Evolutionary conservation across 64 coral and sea anemone genomes (phyloP).

Genomic region (Stichodactyla mertensii): DNA sequence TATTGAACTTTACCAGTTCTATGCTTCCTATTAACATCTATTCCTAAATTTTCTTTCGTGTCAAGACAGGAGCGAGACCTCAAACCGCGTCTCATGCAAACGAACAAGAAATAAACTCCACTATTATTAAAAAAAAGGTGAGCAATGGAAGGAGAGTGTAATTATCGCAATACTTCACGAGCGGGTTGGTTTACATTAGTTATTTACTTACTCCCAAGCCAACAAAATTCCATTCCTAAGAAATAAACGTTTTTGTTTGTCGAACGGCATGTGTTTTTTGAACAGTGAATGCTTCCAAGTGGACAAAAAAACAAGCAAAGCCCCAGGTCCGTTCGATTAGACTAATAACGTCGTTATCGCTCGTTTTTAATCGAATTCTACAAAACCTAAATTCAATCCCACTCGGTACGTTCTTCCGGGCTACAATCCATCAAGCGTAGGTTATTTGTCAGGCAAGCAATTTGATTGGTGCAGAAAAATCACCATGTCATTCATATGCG

Average conservation of each 20-base stretch:
- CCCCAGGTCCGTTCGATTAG: background rate
- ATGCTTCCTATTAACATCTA: too few species aligned
- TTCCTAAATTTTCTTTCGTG: background rate
- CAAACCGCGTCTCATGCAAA: background rate
- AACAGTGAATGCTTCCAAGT: background rate
- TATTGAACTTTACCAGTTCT: too few species aligned
- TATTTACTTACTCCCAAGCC: background rate
- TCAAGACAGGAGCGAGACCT: background rate
- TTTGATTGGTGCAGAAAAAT: background rate
- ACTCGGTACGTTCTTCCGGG: background rate
- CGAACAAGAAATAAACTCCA: background rate
- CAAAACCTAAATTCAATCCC: background rate
- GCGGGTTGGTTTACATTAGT: background rate
- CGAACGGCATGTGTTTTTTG: background rate
- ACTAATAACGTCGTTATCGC: background rate
- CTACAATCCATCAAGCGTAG: background rate
- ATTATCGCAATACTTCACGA: background rate
- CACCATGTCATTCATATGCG: background rate
- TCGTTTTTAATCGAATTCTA: background rate
- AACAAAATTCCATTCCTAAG: background rate
- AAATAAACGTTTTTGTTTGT: background rate
- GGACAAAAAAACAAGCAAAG: background rate
- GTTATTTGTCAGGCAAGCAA: background rate
- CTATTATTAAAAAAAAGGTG: background rate
- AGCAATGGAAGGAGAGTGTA: background rate